Evolutionary conservation across 2,888 invertebrate genomes (phyloP).

Genomic region (Nemoura dubitans): DNA sequence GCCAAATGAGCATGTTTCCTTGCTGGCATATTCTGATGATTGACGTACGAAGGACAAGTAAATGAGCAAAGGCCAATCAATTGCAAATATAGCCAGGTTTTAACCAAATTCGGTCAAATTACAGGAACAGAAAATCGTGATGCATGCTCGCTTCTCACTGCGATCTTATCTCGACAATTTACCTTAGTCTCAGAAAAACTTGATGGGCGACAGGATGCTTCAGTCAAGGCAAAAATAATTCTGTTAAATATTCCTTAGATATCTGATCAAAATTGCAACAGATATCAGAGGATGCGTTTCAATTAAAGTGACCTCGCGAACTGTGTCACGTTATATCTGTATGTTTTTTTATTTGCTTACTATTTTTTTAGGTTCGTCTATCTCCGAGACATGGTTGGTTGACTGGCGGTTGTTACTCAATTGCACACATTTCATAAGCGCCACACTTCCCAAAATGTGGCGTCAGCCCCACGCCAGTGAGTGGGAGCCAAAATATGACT

Average conservation of each 20-base stretch:
- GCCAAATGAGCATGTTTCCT: neutral
- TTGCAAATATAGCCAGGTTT: neutral
- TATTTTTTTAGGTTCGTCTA: no score
- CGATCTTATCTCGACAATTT: neutral
- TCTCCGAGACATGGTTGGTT: no score
- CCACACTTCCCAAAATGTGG: no score
- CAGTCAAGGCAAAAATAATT: neutral
- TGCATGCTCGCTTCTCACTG: neutral
- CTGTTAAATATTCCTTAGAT: neutral
- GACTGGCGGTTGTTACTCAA: no score
- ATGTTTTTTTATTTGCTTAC: no score
- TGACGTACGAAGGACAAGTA: neutral
- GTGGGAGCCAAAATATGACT: no score
- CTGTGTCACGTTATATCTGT: no score
- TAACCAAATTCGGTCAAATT: neutral
- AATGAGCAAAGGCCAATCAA: conserved; percentile 7
- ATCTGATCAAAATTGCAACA: neutral
- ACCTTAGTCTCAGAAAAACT: neutral
- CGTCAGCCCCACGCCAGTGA: no score
- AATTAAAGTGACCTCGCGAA: no score
- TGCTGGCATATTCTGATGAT: neutral
- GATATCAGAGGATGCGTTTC: no score
- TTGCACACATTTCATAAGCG: no score
- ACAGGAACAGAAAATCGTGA: neutral
- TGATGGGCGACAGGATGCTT: neutral